Evolutionary conservation across 1,140 invertebrate genomes (phyloP).

Genomic region (Neuroterus valhalla): DNA sequence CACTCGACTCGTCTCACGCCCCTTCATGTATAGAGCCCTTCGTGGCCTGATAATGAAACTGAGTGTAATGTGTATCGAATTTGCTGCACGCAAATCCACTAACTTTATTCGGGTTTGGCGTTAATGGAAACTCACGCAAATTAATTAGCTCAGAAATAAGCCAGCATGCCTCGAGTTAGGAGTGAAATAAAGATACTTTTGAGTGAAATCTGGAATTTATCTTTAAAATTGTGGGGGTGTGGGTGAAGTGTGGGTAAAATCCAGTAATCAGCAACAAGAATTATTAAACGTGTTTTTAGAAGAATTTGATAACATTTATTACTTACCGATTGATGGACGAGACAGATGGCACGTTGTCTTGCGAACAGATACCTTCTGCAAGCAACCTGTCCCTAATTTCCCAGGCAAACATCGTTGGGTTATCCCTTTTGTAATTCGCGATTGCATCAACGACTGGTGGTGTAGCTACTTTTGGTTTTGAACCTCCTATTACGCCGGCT

Average conservation of each 20-base stretch:
- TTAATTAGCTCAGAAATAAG: conserved; percentile 43
- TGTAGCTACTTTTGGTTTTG: conserved; percentile 99
- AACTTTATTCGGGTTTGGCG: conserved; percentile 54
- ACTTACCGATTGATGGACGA: conserved; percentile 98
- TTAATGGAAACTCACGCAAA: conserved; percentile 65
- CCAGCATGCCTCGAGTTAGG: neutral
- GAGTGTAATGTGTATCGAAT: conserved; percentile 66
- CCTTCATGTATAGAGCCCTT: conserved; percentile 37
- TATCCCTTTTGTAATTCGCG: conserved; percentile 98
- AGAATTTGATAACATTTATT: neutral
- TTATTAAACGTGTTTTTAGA: no score
- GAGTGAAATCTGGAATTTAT: neutral
- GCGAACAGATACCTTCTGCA: conserved; percentile 96
- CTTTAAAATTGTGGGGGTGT: neutral
- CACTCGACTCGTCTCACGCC: conserved; percentile 47
- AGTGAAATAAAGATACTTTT: neutral
- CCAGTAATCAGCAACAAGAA: no score
- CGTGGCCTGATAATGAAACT: conserved; percentile 66
- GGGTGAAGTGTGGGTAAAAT: no score
- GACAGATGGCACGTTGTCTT: conserved; percentile 99
- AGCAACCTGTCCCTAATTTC: conserved; percentile 98
- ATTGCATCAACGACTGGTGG: conserved; percentile 99
- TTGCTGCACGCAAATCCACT: conserved; percentile 59
- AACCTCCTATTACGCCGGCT: conserved; percentile 98
- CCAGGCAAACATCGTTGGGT: conserved; percentile 99